Conservation (phyloP, 2,113 vertebrate genomes). For the Anarhynchus alexandrinus region DNA sequence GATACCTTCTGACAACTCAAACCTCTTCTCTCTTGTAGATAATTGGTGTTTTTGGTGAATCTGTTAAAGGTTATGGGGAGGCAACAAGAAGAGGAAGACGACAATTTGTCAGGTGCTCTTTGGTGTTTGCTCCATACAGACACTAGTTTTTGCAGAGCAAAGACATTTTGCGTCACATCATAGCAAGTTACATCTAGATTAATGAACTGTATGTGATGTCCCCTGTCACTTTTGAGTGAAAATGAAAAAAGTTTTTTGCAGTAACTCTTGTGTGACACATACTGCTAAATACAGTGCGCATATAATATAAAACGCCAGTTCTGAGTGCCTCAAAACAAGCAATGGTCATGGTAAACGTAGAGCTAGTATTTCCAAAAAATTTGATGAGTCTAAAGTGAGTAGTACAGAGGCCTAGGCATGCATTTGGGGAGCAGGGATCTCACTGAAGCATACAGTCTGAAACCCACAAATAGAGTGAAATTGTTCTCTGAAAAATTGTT, state of each 20-base stretch:
- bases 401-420: neutral
- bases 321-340: neutral
- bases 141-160: neutral
- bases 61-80: constrained; percentile 91
- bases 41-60: constrained; percentile 87
- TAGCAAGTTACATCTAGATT: neutral
- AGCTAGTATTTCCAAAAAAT: neutral
- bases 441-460: neutral
- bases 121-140: neutral
- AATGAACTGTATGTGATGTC: neutral
- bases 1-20: neutral
- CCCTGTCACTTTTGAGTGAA: neutral
- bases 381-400: neutral
- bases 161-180: neutral
- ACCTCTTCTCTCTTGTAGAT: constrained; percentile 72
- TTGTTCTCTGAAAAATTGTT: neutral
- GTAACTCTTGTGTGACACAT: neutral
- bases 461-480: neutral
- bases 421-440: neutral
- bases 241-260: neutral
- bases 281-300: neutral
- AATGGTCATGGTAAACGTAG: rapidly evolving
- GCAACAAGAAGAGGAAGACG: constrained; percentile 87
- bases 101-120: constrained; percentile 87
- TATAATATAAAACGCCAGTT: neutral